These are phyloP conservation scores for Spodoptera exigua DNA, from an alignment of 2,888 invertebrate genomes.

Conservation along the genomic window DNA sequence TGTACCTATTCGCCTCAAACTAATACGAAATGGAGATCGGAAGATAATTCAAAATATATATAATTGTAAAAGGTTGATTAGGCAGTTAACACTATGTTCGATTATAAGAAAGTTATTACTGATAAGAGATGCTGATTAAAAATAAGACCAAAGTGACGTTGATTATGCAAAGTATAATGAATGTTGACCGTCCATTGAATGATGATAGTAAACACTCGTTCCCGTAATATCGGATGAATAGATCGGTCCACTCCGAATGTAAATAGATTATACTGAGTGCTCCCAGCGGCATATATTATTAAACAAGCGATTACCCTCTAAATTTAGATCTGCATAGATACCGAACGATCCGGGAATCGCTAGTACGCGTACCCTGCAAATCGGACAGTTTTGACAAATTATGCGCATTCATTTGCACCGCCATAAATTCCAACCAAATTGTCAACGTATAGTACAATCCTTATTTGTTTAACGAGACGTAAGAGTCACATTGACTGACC, in stretches of 20 bases:
- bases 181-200: constrained; percentile 49
- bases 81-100: constrained; percentile 15
- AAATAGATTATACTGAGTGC: constrained; percentile 69
- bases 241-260: constrained; percentile 63
- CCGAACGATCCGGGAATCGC: constrained; percentile 68
- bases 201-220: constrained; percentile 44
- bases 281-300: constrained; percentile 75
- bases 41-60: constrained; percentile 17
- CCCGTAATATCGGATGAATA: constrained; percentile 63
- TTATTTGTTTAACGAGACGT: constrained; percentile 47
- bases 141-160: constrained; percentile 27
- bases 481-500: constrained; percentile 62
- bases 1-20: constrained; percentile 4
- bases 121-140: constrained; percentile 36
- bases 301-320: constrained; percentile 78
- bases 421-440: constrained; percentile 57
- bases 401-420: constrained; percentile 77
- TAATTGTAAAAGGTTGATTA: constrained; percentile 26
- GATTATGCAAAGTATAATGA: constrained; percentile 42
- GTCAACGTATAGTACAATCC: constrained; percentile 51
- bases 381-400: constrained; percentile 77
- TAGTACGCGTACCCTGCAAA: constrained; percentile 71
- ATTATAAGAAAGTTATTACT: constrained; percentile 33
- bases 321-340: constrained; percentile 81
- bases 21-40: constrained; percentile 12